A percentile compares a stretch with the other conserved stretches of the same genome.
These are phyloP conservation scores for Drosophila sechellia DNA, from an alignment of 1,140 invertebrate genomes.

Conservation along the genomic window DNA sequence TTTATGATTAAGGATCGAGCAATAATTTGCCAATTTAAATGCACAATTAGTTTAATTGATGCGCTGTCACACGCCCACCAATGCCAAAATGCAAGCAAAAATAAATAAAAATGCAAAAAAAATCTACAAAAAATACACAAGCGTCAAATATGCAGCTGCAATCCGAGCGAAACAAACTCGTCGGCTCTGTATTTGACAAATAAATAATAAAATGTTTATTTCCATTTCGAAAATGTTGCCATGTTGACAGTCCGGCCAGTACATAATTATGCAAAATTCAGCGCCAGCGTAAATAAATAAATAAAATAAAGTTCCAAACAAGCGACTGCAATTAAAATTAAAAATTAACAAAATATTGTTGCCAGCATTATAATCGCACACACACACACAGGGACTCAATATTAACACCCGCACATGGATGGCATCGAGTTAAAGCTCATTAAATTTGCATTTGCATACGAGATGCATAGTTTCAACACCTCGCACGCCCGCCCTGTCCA, in stretches of 20 bases:
- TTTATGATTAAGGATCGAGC: slow-evolving; percentile 53
- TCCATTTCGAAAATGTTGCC: slow-evolving; percentile 50
- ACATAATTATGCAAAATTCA: slow-evolving; percentile 75
- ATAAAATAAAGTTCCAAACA: slow-evolving; percentile 53
- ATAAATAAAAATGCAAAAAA: slow-evolving; percentile 4
- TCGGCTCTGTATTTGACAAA: slow-evolving; percentile 41
- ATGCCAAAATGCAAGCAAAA: not conserved
- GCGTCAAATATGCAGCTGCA: slow-evolving; percentile 3
- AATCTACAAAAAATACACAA: not conserved
- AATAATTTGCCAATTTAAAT: slow-evolving; percentile 68
- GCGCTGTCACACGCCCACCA: slow-evolving; percentile 32
- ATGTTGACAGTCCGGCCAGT: slow-evolving; percentile 47
- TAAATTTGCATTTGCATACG: slow-evolving; percentile 78
- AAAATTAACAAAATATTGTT: slow-evolving; percentile 78
- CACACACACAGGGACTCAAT: slow-evolving; percentile 1
- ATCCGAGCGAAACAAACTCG: slow-evolving; percentile 25
- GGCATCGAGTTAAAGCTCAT: slow-evolving; percentile 71
- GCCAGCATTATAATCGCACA: slow-evolving; percentile 32
- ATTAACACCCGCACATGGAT: slow-evolving; percentile 52
- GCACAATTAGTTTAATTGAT: slow-evolving; percentile 66
- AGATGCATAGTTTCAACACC: slow-evolving; percentile 72
- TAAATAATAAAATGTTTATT: slow-evolving; percentile 65
- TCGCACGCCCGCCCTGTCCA: not conserved
- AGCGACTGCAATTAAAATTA: slow-evolving; percentile 78
- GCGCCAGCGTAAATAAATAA: slow-evolving; percentile 31